Evolutionary conservation across 2,113 vertebrate species (phyloP).

Genomic region (Dissostichus mawsoni): DNA sequence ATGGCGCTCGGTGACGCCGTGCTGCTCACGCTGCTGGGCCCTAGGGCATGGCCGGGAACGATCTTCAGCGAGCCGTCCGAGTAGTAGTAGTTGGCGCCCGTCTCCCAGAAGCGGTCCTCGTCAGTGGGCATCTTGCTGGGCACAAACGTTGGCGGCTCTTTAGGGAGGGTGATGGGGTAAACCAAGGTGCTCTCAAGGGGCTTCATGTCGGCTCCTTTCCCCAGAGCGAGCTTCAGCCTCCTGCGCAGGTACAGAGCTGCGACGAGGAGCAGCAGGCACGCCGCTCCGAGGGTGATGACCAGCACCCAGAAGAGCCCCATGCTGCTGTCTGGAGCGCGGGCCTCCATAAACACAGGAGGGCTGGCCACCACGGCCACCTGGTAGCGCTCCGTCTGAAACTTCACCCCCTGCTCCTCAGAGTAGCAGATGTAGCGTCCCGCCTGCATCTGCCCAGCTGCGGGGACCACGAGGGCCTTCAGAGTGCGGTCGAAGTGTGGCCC

Average conservation of each 20-base stretch:
- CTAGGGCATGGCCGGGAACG: constrained; percentile 92
- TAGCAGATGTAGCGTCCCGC: constrained; percentile 90
- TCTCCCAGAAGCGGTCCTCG: constrained; percentile 95
- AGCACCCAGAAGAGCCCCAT: constrained; percentile 93
- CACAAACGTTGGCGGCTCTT: constrained; percentile 91
- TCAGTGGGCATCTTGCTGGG: constrained; percentile 88
- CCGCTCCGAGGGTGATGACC: constrained; percentile 90
- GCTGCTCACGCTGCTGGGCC: constrained; percentile 85
- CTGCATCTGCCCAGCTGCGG: constrained; percentile 83
- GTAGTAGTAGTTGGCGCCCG: constrained; percentile 93
- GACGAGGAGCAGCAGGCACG: constrained; percentile 89
- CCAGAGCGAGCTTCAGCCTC: constrained; percentile 89
- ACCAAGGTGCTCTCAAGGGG: constrained; percentile 93
- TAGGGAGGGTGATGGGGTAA: constrained; percentile 94
- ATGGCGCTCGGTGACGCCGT: constrained; percentile 88
- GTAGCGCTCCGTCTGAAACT: constrained; percentile 88
- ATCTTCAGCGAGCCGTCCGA: constrained; percentile 97
- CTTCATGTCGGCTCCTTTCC: constrained; percentile 89
- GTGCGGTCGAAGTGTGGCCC: constrained; percentile 85
- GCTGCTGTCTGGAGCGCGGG: constrained; percentile 89
- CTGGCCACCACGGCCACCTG: constrained; percentile 87
- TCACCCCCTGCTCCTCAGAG: constrained; percentile 89
- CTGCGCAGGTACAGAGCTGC: constrained; percentile 90
- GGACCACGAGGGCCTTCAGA: constrained; percentile 89
- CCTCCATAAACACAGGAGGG: constrained; percentile 87